phyloP scores from a whole-genome alignment of 2,797 vertebrate genomes.

The Poliocrania exsul region DNA sequence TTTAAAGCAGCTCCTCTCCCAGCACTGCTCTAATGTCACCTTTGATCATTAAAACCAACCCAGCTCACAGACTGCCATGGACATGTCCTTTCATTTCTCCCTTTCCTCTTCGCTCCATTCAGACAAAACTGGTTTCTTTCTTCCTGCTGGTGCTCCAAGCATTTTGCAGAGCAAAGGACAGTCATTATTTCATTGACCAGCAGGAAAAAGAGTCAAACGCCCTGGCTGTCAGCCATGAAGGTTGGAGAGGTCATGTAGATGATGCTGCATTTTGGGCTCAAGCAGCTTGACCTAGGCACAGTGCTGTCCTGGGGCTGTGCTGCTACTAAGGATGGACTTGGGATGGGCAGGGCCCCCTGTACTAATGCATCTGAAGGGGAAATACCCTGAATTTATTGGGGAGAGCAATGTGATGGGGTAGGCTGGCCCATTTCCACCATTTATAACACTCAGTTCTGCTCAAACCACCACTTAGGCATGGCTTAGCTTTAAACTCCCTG shows the following conservation, averaged over 20 bases:
- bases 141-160: not conserved
- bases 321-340: not conserved
- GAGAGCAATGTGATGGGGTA: not conserved
- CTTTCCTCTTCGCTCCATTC: not conserved
- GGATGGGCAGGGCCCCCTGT: not conserved
- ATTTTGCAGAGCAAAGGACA: not conserved
- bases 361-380: not conserved
- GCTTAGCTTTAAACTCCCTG: not conserved
- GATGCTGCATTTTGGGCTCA: not conserved
- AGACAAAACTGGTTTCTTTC: conserved; percentile 5
- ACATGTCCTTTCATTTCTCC: not conserved
- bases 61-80: conserved; percentile 1
- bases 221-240: not conserved
- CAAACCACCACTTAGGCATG: not conserved
- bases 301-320: not conserved
- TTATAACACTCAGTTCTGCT: not conserved
- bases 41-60: conserved; percentile 50
- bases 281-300: not conserved
- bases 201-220: not conserved
- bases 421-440: not conserved
- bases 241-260: not conserved
- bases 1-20: conserved; percentile 34
- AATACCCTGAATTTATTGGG: not conserved
- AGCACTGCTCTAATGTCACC: not conserved
- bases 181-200: not conserved